Conservation (phyloP, 1,140 invertebrate genomes). For the Calliphora vicina region DNA sequence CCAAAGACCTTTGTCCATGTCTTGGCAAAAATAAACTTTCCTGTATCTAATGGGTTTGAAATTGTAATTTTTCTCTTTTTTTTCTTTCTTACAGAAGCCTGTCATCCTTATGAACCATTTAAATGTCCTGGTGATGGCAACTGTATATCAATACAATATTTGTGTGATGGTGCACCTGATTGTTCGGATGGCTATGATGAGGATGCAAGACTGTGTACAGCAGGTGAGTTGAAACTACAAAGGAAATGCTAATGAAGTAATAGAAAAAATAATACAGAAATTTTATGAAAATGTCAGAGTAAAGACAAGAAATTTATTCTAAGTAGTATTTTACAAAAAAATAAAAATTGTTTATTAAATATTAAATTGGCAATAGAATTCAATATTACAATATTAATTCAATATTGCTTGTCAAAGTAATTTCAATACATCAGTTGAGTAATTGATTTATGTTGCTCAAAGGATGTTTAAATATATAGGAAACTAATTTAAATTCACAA, state of each 20-base stretch:
- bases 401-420: too few relatives aligned
- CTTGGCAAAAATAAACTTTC: too few relatives aligned
- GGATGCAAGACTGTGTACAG: constrained; percentile 90
- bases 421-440: too few relatives aligned
- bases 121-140: constrained; percentile 91
- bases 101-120: constrained; percentile 92
- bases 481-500: too few relatives aligned
- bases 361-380: too few relatives aligned
- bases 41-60: neutral
- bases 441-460: too few relatives aligned
- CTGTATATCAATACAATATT: constrained; percentile 95
- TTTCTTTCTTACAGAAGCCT: constrained; percentile 68
- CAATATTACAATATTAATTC: too few relatives aligned
- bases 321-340: too few relatives aligned
- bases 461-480: too few relatives aligned
- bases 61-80: neutral
- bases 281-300: neutral
- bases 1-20: too few relatives aligned
- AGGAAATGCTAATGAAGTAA: neutral
- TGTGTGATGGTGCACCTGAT: constrained; percentile 92
- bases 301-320: neutral
- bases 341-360: too few relatives aligned
- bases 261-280: neutral
- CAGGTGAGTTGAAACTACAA: constrained; percentile 71
- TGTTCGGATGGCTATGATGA: constrained; percentile 87